Conservation (phyloP, 2,113 vertebrate genomes). For the Halcyon senegalensis region DNA sequence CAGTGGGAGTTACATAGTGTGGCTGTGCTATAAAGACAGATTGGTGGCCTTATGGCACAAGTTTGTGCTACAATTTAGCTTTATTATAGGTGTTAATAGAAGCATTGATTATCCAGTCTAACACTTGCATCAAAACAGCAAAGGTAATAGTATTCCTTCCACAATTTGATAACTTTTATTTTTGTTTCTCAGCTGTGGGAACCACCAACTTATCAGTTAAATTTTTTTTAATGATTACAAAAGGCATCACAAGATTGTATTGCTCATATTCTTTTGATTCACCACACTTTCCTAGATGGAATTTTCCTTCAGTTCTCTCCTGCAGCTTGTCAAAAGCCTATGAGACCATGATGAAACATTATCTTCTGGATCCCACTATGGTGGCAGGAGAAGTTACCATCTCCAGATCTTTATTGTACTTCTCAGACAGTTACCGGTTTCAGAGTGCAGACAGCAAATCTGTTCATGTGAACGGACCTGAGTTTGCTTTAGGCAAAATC, state of each 20-base stretch:
- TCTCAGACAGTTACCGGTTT: background rate
- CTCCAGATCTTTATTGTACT: background rate
- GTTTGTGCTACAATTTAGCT: background rate
- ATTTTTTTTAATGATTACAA: background rate
- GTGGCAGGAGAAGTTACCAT: background rate
- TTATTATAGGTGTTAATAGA: background rate
- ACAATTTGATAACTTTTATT: background rate
- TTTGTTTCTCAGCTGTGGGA: background rate
- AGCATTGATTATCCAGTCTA: background rate
- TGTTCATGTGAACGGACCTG: background rate
- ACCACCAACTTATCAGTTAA: background rate
- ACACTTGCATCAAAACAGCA: background rate
- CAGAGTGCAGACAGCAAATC: background rate
- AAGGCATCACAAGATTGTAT: background rate
- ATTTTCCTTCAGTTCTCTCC: background rate
- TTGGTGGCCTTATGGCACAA: background rate
- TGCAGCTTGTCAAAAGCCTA: background rate
- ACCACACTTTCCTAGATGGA: background rate
- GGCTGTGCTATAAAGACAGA: background rate
- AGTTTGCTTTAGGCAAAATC: background rate
- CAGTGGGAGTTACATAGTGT: background rate
- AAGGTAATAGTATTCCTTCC: background rate
- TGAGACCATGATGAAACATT: background rate
- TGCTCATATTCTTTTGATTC: background rate
- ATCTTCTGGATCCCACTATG: background rate